These are phyloP conservation scores for Anthophora plumipes DNA, from an alignment of 2,888 invertebrate species.

Conservation along the genomic window DNA sequence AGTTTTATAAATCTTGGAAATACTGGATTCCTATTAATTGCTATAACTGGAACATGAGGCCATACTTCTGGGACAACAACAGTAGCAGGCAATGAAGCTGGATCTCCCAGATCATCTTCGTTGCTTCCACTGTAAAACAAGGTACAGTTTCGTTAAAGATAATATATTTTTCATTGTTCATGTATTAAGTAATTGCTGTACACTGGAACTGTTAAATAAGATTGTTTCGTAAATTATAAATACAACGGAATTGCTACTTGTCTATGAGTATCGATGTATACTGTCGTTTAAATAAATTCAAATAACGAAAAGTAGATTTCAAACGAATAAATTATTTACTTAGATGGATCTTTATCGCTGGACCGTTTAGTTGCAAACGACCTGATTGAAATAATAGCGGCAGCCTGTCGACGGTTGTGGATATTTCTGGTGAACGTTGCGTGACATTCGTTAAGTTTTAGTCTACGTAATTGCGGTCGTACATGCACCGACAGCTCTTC, in stretches of 20 bases:
- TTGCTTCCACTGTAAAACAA: conserved; percentile 56
- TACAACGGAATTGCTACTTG: not conserved
- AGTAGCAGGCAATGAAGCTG: conserved; percentile 90
- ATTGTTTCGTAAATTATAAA: not conserved
- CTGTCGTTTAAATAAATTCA: not conserved
- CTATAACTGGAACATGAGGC: conserved; percentile 98
- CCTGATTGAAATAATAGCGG: conserved; percentile 66
- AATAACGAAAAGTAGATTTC: not conserved
- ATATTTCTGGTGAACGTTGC: conserved; percentile 51
- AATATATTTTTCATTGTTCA: not conserved
- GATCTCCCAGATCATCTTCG: conserved; percentile 79
- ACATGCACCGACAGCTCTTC: conserved; percentile 52
- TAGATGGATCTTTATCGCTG: conserved; percentile 72
- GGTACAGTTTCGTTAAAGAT: not conserved
- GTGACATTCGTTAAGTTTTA: conserved; percentile 34
- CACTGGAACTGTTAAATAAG: not conserved
- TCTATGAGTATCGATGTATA: not conserved
- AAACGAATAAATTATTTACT: conserved; percentile 54
- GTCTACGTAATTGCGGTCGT: conserved; percentile 46
- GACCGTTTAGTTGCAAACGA: conserved; percentile 74
- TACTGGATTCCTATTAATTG: conserved; percentile 96
- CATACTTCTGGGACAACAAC: conserved; percentile 98
- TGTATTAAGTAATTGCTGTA: not conserved
- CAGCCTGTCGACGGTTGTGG: conserved; percentile 54
- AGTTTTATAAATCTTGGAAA: conserved; percentile 99